Conservation (phyloP, 2,888 invertebrate genomes). For the Neoascia interrupta region DNA sequence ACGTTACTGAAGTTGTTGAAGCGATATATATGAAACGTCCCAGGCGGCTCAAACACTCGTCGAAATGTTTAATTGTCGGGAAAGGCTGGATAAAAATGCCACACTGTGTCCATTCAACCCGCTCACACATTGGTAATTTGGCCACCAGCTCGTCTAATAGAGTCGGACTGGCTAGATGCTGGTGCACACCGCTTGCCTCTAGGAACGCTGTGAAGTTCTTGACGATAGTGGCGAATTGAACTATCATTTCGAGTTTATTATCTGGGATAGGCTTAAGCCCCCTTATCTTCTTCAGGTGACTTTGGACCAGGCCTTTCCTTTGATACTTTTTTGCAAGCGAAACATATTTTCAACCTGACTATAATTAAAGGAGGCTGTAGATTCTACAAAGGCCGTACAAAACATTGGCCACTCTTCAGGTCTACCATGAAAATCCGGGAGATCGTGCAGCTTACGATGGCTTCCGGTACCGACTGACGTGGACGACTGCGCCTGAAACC, state of each 20-base stretch:
- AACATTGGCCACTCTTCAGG: conserved; percentile 59
- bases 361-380: conserved; percentile 32
- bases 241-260: conserved; percentile 16
- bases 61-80: conserved; percentile 19
- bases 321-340: neutral
- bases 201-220: conserved; percentile 2
- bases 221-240: conserved; percentile 1
- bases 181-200: conserved; percentile 3
- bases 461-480: neutral
- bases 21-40: conserved; percentile 6
- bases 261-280: conserved; percentile 13
- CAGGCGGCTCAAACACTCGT: conserved; percentile 6
- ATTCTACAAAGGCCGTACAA: conserved; percentile 38
- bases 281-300: conserved; percentile 9
- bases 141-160: conserved; percentile 31
- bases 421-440: conserved; percentile 30
- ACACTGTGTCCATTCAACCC: conserved; percentile 25
- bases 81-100: neutral
- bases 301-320: conserved; percentile 8
- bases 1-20: neutral
- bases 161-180: conserved; percentile 30
- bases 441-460: conserved; percentile 11
- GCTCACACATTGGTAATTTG: conserved; percentile 45
- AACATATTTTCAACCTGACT: conserved; percentile 42
- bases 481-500: neutral